Conservation (phyloP, 2,888 invertebrate genomes). For the Eristalis tenax region DNA sequence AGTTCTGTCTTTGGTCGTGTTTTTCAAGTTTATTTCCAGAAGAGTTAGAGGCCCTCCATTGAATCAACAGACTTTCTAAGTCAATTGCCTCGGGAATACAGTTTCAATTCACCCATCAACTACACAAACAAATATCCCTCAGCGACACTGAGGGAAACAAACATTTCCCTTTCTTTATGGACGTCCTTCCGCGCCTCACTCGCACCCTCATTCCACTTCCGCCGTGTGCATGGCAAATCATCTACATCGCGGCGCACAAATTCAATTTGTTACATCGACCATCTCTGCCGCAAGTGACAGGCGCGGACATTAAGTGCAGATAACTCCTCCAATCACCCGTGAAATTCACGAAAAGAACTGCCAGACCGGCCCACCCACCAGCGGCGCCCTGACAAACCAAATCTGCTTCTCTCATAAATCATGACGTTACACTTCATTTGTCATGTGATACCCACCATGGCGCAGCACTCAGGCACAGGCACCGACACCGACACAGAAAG, state of each 20-base stretch:
- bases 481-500: slow-evolving; percentile 10
- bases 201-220: not conserved
- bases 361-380: not conserved
- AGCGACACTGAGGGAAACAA: not conserved
- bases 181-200: not conserved
- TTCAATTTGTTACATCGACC: slow-evolving; percentile 48
- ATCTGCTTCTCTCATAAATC: slow-evolving; percentile 60
- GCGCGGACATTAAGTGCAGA: slow-evolving; percentile 54
- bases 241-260: slow-evolving; percentile 1
- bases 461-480: slow-evolving; percentile 6
- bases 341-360: slow-evolving; percentile 32
- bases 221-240: not conserved
- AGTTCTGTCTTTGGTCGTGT: too few species aligned
- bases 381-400: slow-evolving; percentile 15
- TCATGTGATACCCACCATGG: slow-evolving; percentile 42
- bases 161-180: not conserved
- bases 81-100: too few species aligned
- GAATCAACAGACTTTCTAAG: too few species aligned
- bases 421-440: slow-evolving; percentile 65
- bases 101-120: too few species aligned
- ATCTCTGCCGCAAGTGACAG: slow-evolving; percentile 11
- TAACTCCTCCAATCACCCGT: slow-evolving; percentile 64
- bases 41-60: too few species aligned
- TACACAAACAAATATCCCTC: not conserved
- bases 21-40: too few species aligned